Evolutionary conservation across 53 echinoderm and acorn worm genomes (phyloP).

Genomic region (Stichopus horrens): DNA sequence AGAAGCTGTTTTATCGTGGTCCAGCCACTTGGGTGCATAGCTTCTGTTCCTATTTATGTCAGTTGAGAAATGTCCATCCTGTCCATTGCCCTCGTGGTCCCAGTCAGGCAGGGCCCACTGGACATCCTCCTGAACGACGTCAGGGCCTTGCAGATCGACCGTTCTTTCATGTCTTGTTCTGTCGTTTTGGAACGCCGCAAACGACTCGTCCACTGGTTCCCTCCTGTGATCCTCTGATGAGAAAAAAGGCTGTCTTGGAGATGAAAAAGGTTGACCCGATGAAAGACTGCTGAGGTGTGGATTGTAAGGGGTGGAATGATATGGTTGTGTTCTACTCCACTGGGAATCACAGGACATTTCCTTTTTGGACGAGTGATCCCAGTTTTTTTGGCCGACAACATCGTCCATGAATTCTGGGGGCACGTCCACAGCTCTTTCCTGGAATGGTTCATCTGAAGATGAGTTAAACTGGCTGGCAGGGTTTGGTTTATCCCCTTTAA

Average conservation of each 20-base stretch:
- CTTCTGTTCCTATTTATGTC: conserved; percentile 11
- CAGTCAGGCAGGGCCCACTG: conserved; percentile 28
- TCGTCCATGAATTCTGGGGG: conserved; percentile 10
- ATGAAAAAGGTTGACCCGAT: conserved; percentile 18
- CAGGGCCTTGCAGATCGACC: background rate
- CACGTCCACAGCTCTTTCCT: conserved; percentile 37
- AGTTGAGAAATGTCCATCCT: background rate
- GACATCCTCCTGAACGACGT: background rate
- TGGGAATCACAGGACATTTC: background rate
- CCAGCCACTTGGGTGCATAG: background rate
- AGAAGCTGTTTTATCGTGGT: background rate
- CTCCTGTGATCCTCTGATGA: background rate
- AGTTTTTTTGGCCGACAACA: background rate
- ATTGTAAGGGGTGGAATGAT: conserved; percentile 19
- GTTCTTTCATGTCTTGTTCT: background rate
- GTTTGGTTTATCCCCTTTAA: background rate
- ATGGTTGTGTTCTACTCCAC: background rate
- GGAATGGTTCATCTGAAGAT: background rate
- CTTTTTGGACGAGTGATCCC: background rate
- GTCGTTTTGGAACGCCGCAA: background rate
- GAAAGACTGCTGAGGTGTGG: background rate
- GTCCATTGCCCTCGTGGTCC: conserved; percentile 3
- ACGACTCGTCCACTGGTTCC: background rate
- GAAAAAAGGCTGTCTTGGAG: background rate
- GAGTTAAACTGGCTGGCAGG: background rate